These are phyloP conservation scores for Rhynchomys soricoides DNA, from an alignment of 2,113 vertebrate genomes.

Conservation along the genomic window DNA sequence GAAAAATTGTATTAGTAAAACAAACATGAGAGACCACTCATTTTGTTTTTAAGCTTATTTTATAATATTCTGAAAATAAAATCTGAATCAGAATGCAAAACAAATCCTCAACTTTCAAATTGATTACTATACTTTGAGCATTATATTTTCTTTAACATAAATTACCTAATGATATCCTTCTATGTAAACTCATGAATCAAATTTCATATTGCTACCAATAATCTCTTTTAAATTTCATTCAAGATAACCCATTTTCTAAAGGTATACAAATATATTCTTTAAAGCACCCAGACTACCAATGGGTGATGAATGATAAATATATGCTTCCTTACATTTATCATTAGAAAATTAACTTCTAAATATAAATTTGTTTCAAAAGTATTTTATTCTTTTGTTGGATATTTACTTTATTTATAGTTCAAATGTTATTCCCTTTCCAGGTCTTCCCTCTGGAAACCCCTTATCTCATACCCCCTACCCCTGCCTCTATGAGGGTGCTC, in stretches of 20 bases:
- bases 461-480: too few species aligned
- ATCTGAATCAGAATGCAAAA: neutral
- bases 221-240: constrained; percentile 6
- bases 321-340: neutral
- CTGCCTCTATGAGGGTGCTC: too few species aligned
- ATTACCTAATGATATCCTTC: neutral
- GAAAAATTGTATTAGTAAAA: neutral
- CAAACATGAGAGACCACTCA: neutral
- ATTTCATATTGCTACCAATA: constrained; percentile 47
- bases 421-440: too few species aligned
- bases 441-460: too few species aligned
- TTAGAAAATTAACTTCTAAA: neutral
- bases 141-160: neutral
- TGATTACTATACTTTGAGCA: neutral
- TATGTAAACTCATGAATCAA: neutral
- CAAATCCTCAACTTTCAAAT: neutral
- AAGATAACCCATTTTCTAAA: neutral
- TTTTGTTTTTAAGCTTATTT: constrained; percentile 1
- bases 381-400: too few species aligned
- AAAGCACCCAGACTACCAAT: neutral
- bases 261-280: neutral
- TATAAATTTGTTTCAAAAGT: too few species aligned
- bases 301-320: neutral
- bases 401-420: too few species aligned
- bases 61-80: constrained; percentile 18